Base-by-base conservation (phyloP, 2,888 invertebrate species). In the Pammene aurita region DNA sequence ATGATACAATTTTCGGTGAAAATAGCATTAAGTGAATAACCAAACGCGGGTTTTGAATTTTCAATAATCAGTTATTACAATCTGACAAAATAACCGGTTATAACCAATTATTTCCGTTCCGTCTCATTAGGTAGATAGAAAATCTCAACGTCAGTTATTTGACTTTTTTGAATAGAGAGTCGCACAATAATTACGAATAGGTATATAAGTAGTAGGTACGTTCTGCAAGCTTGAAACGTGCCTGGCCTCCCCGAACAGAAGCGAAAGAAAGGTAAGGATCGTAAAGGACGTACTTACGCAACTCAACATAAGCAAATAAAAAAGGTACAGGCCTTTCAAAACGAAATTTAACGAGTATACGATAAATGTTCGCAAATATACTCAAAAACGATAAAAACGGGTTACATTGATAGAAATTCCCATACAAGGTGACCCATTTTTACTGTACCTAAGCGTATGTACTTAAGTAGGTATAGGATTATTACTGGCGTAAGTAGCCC, bases 301-400 rank as follows among this genome's bases (percentile, higher is more conserved):
- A 58, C 64, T 64, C 68, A 48, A 69, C 65, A 55, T 48, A 65
- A 57, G 60, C 46, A 64, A 69, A 65, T 69, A 69, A 64, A 57
- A 60, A 60, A 26, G 64, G 52, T 13, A 44, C 46, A 48, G 34
- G 48, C 35, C 50, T 57, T 68, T 68, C 63, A 65, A 34, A 26
- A 44, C 38, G 5, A 58, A 67, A 60, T 65, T 69, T 48, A 35
- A 65, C 60, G 60, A 60, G 46, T 26, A 55, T 26, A 64, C 1
- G 14, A 55, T 58, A 58, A 42, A 60, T 50, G 66, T 34, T 42
- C 26, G 26, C 11, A n/a, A 34, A 44, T 46, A n/a, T 52, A 52
- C 10, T 2, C 38, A 38, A 38, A 5, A 1, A 38, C 38, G 6
- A 38, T 38, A 6, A 9, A 9, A 38, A 38, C 9, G 6, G 7